Conservation (phyloP, 2,888 invertebrate species). For the Barypeithes pellucidus region DNA sequence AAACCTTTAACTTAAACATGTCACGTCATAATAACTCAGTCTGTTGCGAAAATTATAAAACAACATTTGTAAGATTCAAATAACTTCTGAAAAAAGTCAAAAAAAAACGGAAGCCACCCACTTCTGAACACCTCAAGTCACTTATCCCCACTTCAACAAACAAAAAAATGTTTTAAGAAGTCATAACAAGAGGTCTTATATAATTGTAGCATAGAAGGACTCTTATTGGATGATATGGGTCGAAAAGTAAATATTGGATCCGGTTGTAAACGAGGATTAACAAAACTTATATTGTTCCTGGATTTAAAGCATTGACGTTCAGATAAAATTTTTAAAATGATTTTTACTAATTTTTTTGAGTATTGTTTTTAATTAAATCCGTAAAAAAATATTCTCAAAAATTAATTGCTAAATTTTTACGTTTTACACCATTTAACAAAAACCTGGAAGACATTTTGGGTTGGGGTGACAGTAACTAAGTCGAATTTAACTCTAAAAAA, state of each 20-base stretch:
- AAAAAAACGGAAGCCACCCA: slow-evolving; percentile 4
- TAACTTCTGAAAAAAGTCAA: slow-evolving; percentile 1
- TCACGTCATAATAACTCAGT: slow-evolving; percentile 2
- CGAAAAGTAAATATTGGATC: neutral
- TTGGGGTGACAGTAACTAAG: no score
- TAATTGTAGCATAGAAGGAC: neutral
- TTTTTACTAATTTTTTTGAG: no score
- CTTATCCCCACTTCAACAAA: neutral
- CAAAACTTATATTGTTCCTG: neutral
- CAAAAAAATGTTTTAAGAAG: slow-evolving; percentile 16
- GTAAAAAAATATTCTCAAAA: no score
- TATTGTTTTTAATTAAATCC: no score
- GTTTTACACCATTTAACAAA: no score
- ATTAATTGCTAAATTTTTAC: no score
- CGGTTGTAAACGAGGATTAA: neutral
- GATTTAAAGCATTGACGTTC: neutral
- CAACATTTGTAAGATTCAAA: neutral
- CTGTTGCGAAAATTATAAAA: slow-evolving; percentile 20
- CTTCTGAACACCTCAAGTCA: slow-evolving; percentile 13
- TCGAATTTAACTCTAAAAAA: no score
- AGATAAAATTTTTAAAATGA: neutral
- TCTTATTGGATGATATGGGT: slow-evolving; percentile 14
- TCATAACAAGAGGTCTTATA: slow-evolving; percentile 6
- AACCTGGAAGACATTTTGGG: no score
- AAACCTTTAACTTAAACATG: neutral